Evolutionary conservation across 2,113 vertebrate genomes (phyloP), one percentile per base, ranked within the genome.

Genomic region (Hippocampus barbouri): DNA sequence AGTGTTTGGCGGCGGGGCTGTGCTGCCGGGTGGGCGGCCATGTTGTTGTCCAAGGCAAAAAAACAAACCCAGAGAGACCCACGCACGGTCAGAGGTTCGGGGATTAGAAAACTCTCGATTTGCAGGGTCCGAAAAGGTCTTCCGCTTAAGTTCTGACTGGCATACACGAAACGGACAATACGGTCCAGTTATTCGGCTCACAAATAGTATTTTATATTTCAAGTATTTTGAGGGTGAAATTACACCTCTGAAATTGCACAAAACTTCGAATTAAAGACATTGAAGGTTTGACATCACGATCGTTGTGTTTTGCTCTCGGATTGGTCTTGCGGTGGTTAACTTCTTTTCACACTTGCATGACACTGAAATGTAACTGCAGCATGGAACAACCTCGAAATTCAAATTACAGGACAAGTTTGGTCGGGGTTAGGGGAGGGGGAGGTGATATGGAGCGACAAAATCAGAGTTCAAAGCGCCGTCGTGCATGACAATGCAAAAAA

Each of bases 1-100:
- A 87, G 77, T 49, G 23, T 70, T 67, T 49, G 70, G 69, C 23
- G 70, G 66, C 76, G 77, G 75, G 75, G 60, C 73, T 56, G 79
- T 2, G 57, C 60, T 61, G 59, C 25, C 34, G 67, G 3, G 67
- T 56, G 51, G 67, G 51, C 68, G n/a, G 20, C 21, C 51, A 23
- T 41, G 67, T 27, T 51, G 15, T 38, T 21, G 18, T 71, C 12
- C 43, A 53, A 65, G 72, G 70, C n/a, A 9, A 69, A 66, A 34
- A 34, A 72, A 78, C 23, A 30, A 66, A 47, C 41, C 4, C 47
- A 69, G 72, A 30, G 11, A 23, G 18, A 72, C 14, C 14, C 38
- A 34, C 74, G 79, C 77, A 79, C 43, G 45, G 71, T 38, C 73
- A 66, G 60, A 68, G 71, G 74, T 79, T 70, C 70, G 68, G 30